Evolutionary conservation across 2,113 vertebrate genomes (phyloP).

Genomic region (Rhinichthys klamathensis): DNA sequence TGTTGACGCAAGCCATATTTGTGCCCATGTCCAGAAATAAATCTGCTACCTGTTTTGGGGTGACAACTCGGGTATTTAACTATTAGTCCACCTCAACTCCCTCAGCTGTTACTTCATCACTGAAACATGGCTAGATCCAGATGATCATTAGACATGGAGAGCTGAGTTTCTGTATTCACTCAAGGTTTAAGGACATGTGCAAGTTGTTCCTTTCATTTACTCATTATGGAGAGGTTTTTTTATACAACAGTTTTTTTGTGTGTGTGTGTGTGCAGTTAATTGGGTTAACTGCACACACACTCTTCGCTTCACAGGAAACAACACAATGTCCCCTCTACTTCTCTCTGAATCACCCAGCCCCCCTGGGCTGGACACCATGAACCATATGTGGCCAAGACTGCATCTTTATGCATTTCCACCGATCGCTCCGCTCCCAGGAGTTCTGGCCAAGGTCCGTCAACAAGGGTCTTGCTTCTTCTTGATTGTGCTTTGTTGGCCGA

Average conservation of each 20-base stretch:
- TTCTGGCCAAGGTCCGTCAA: no score
- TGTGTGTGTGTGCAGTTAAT: background rate
- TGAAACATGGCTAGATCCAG: background rate
- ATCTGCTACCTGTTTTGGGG: constrained; percentile 1
- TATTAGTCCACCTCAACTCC: background rate
- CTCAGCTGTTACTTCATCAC: background rate
- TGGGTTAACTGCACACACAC: no score
- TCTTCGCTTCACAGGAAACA: no score
- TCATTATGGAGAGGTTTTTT: background rate
- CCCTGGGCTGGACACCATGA: no score
- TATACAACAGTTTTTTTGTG: background rate
- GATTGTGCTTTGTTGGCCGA: no score
- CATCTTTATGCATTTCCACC: no score
- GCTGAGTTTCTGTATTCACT: constrained; percentile 20
- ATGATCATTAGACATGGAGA: constrained; percentile 27
- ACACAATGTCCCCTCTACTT: no score
- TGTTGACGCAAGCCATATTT: background rate
- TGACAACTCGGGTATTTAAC: background rate
- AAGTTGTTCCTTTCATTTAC: background rate
- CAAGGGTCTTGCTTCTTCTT: no score
- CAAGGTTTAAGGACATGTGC: background rate
- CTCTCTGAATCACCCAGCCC: no score
- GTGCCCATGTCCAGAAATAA: constrained; percentile 15
- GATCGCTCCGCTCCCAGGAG: no score
- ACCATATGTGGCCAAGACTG: no score